A percentile compares a stretch with the other conserved stretches of the same genome.
Evolutionary conservation across 2,113 vertebrate genomes (phyloP).

Genomic region (Megalops atlanticus): DNA sequence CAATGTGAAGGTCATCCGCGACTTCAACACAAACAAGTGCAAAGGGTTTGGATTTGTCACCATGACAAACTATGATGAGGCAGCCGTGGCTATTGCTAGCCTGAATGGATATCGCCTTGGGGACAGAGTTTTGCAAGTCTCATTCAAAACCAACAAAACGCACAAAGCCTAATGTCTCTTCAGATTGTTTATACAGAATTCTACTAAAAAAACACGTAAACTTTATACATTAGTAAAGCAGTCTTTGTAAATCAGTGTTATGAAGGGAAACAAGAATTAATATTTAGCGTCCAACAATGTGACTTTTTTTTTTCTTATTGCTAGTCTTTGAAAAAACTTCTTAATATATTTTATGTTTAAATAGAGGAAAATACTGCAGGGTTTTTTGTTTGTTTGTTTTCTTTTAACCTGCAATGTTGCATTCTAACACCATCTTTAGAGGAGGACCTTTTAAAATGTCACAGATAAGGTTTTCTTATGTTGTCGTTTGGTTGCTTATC

Average conservation of each 20-base stretch:
- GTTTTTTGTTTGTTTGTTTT: too few species aligned
- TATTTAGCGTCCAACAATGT: slow-evolving; percentile 91
- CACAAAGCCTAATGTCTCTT: slow-evolving; percentile 93
- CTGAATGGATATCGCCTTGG: slow-evolving; percentile 98
- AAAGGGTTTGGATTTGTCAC: slow-evolving; percentile 99
- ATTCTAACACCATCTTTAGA: slow-evolving; percentile 87
- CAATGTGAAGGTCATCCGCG: slow-evolving; percentile 98
- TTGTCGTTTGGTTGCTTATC: slow-evolving; percentile 79
- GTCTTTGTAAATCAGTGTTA: slow-evolving; percentile 94
- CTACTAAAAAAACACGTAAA: slow-evolving; percentile 45
- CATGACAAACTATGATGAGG: slow-evolving; percentile 99
- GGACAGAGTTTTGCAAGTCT: slow-evolving; percentile 97
- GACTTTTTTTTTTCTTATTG: slow-evolving; percentile 66
- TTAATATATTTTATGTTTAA: slow-evolving; percentile 84
- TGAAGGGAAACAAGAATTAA: slow-evolving; percentile 84
- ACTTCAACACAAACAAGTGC: slow-evolving; percentile 99
- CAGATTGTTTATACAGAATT: slow-evolving; percentile 68
- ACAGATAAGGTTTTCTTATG: slow-evolving; percentile 75
- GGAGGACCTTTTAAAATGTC: slow-evolving; percentile 86
- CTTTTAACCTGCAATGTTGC: slow-evolving; percentile 79
- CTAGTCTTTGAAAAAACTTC: slow-evolving; percentile 87
- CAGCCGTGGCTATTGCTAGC: slow-evolving; percentile 97
- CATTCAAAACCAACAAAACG: slow-evolving; percentile 99
- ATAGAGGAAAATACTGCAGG: slow-evolving; percentile 81
- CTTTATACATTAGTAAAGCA: slow-evolving; percentile 84